phyloP scores from a whole-genome alignment of 2,888 invertebrate genomes.

The Andrena marginata region DNA sequence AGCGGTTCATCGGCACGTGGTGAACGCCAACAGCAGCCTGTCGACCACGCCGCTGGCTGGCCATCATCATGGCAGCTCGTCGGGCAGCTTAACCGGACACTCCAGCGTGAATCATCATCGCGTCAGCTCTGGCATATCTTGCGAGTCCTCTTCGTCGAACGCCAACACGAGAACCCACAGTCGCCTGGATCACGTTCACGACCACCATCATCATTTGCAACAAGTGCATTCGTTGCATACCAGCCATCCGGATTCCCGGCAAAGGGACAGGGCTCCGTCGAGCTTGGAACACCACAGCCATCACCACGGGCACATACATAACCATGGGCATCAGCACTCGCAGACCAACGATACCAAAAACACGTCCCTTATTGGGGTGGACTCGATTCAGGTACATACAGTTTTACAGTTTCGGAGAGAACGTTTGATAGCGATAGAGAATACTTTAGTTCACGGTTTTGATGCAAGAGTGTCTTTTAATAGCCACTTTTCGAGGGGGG shows the following conservation, averaged over 20 bases:
- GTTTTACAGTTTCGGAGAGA: no score
- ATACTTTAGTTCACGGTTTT: no score
- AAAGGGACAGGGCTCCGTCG: conserved; percentile 72
- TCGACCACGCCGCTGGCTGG: conserved; percentile 75
- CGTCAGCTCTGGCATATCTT: conserved; percentile 79
- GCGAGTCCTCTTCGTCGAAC: conserved; percentile 80
- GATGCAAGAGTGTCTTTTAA: no score
- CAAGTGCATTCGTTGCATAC: conserved; percentile 68
- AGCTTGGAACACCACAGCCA: conserved; percentile 69
- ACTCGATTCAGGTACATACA: conserved; percentile 79
- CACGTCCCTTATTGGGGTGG: conserved; percentile 75
- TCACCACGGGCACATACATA: conserved; percentile 72
- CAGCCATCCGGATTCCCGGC: conserved; percentile 69
- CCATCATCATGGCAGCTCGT: conserved; percentile 76
- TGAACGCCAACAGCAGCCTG: conserved; percentile 69
- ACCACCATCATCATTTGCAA: conserved; percentile 77
- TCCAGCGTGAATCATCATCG: conserved; percentile 76
- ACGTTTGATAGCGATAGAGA: no score
- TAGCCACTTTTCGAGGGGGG: no score
- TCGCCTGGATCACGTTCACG: conserved; percentile 78
- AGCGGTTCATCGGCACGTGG: conserved; percentile 69
- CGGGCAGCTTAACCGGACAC: conserved; percentile 74
- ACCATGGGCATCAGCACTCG: conserved; percentile 67
- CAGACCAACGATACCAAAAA: conserved; percentile 75
- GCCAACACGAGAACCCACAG: conserved; percentile 78